phyloP scores from a whole-genome alignment of 1,140 invertebrate species.

The Proales similis region DNA sequence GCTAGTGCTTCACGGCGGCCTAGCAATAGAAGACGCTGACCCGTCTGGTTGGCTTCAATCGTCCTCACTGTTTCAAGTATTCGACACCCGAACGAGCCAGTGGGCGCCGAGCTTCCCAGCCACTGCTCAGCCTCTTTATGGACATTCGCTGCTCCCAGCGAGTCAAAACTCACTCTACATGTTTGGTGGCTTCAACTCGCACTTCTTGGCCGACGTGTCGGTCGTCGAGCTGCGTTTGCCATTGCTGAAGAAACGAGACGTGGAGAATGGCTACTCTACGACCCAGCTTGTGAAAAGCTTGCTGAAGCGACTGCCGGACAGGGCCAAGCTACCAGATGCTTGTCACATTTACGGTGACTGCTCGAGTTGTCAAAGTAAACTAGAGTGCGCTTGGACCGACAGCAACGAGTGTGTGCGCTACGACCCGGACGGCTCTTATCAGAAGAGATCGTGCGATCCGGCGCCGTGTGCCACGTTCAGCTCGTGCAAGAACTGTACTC shows the following conservation, averaged over 20 bases:
- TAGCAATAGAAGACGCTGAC: no score
- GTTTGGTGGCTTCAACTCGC: slow-evolving; percentile 28
- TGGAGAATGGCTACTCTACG: background rate
- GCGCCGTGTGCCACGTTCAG: slow-evolving; percentile 13
- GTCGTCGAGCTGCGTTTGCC: slow-evolving; percentile 2
- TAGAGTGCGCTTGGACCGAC: slow-evolving; percentile 24
- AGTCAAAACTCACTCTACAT: no score
- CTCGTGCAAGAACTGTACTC: slow-evolving; percentile 32
- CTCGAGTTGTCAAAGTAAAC: slow-evolving; percentile 4
- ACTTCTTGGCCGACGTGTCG: slow-evolving; percentile 9
- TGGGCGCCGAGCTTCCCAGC: no score
- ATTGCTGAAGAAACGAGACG: slow-evolving; percentile 4
- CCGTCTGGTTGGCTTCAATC: no score
- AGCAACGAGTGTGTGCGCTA: slow-evolving; percentile 10
- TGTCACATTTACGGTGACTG: slow-evolving; percentile 4
- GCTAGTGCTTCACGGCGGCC: no score
- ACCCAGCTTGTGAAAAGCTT: background rate
- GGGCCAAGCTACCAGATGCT: background rate
- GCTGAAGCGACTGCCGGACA: background rate
- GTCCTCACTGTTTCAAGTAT: no score
- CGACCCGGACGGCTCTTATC: background rate
- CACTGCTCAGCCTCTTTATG: no score
- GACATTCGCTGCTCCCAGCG: no score
- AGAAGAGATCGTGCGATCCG: slow-evolving; percentile 15
- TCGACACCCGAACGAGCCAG: no score